phyloP scores from a whole-genome alignment of 2,113 vertebrate species.

The Misgurnus mizolepis region DNA sequence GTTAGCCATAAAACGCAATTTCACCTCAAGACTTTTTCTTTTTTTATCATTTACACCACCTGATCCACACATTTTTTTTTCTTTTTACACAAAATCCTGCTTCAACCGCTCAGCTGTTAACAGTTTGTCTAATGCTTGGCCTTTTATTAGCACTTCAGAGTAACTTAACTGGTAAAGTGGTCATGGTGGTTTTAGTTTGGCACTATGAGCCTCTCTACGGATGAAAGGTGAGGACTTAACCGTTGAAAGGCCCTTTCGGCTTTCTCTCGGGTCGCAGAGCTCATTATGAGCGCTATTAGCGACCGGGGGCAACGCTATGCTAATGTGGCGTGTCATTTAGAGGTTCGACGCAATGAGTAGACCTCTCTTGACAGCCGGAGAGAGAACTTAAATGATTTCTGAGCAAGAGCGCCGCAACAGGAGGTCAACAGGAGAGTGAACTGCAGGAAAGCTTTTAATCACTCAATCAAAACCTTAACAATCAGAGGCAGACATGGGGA shows the following conservation, averaged over 20 bases:
- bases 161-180: constrained; percentile 27
- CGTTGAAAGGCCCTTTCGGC: constrained; percentile 40
- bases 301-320: neutral
- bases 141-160: neutral
- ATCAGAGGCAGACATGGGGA: constrained; percentile 17
- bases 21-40: neutral
- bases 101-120: neutral
- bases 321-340: neutral
- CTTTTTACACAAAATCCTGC: neutral
- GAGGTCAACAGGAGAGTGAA: constrained; percentile 16
- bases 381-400: constrained; percentile 25
- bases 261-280: constrained; percentile 15
- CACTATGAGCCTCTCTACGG: constrained; percentile 3
- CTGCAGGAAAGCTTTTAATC: constrained; percentile 45
- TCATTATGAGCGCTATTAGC: neutral
- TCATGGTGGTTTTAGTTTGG: constrained; percentile 15
- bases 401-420: neutral
- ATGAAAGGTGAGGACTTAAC: constrained; percentile 36
- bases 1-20: constrained; percentile 27
- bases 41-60: constrained; percentile 2
- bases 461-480: constrained; percentile 39
- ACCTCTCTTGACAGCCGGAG: constrained; percentile 14
- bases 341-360: neutral
- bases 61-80: constrained; percentile 1
- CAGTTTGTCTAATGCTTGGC: neutral